Conservation (phyloP, 2,888 invertebrate genomes). For the Parasteatoda lunata region DNA sequence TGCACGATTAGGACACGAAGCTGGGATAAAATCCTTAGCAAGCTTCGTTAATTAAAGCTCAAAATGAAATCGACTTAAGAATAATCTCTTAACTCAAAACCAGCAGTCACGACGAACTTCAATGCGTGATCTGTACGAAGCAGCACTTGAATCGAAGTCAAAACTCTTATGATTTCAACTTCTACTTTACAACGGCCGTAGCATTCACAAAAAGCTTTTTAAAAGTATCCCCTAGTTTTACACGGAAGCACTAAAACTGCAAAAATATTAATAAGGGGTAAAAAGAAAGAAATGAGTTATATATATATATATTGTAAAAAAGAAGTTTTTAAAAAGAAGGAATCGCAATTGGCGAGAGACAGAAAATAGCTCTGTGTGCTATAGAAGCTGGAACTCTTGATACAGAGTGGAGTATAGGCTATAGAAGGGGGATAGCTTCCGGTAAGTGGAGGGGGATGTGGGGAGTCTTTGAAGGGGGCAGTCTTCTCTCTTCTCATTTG, state of each 20-base stretch:
- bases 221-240: not conserved
- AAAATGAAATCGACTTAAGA: no score
- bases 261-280: not conserved
- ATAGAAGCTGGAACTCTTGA: slow-evolving; percentile 1
- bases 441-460: slow-evolving; percentile 23
- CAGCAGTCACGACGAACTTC: not conserved
- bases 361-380: not conserved
- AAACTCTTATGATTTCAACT: not conserved
- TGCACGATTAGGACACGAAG: no score
- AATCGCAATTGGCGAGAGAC: not conserved
- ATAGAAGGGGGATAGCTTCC: slow-evolving; percentile 43
- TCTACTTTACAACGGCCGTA: not conserved
- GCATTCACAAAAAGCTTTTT: not conserved
- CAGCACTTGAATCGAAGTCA: slow-evolving; percentile 5
- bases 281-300: not conserved
- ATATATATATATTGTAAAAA: not conserved
- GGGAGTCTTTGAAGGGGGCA: slow-evolving; percentile 22
- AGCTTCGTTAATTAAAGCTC: no score
- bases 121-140: not conserved
- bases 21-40: no score
- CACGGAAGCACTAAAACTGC: not conserved
- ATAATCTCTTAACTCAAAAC: not conserved
- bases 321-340: not conserved
- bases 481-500: slow-evolving; percentile 65
- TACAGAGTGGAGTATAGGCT: not conserved